A percentile compares a stretch with the other conserved stretches of the same genome.
Evolutionary conservation across 2,113 vertebrate genomes (phyloP).

Genomic region (Myrmecophaga tridactyla): DNA sequence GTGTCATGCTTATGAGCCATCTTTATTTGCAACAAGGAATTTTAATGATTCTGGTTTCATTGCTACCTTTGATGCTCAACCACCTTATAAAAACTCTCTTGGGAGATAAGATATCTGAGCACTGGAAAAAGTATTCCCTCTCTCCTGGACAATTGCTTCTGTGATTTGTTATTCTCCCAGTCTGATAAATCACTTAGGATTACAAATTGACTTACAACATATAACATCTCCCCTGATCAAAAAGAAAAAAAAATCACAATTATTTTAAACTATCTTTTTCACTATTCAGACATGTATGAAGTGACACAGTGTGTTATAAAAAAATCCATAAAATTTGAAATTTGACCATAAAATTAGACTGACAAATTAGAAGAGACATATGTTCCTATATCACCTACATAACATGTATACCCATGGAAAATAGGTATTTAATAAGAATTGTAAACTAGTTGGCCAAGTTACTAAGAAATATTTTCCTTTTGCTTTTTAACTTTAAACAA

Average conservation of each 20-base stretch:
- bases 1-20: neutral
- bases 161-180: neutral
- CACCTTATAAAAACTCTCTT: slow-evolving; percentile 45
- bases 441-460: neutral
- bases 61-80: slow-evolving; percentile 26
- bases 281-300: neutral
- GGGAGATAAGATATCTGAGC: slow-evolving; percentile 18
- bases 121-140: neutral
- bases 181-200: neutral
- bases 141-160: neutral
- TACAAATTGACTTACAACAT: neutral
- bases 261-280: neutral
- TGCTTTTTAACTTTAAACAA: neutral
- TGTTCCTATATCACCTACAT: neutral
- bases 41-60: slow-evolving; percentile 42
- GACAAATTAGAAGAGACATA: neutral
- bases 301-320: neutral
- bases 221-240: neutral
- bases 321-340: neutral
- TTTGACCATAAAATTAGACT: neutral
- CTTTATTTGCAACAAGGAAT: slow-evolving; percentile 40
- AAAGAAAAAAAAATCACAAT: neutral
- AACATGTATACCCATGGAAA: neutral
- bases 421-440: neutral
- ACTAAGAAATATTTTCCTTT: neutral